Evolutionary conservation across 2,797 vertebrate genomes (phyloP), one percentile per base, ranked within the genome.

Genomic region (Lophius americanus): DNA sequence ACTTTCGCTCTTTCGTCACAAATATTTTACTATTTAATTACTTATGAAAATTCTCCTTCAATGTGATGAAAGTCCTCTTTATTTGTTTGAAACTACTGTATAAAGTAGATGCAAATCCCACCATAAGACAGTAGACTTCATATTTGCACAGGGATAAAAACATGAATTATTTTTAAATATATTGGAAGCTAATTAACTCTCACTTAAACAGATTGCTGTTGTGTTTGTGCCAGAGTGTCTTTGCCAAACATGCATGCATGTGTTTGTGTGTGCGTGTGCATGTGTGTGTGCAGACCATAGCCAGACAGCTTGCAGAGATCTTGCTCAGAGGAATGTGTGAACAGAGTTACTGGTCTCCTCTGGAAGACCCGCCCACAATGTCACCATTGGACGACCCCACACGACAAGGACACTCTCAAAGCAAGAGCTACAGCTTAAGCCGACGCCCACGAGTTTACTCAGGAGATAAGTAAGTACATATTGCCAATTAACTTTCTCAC

Each of bases 311-410:
- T 70, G 98, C 98, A 0, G 98, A 99, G 92, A 99, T 99, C 91
- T 86, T 99, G 79, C 87, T 99, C 76, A 91, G 97, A 85, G 98
- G 98, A 35, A 99, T 99, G 96, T 99, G 97, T 79, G 98, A 99
- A 69, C 97, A 99, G 91, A 99, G 98, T 88, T 99, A 99, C 63
- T 99, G 98, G 98, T 98, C 96, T 88, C 98, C 98, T 1, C 84
- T 99, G 87, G 96, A 99, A 79, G 96, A 98, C 46, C 96, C 97
- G 1, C 98, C 98, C 3, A 93, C 95, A 44, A 95, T 96, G 32
- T 99, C 97, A 0, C 97, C 98, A 6, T 88, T 99, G 66, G 96
- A 99, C 0, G 97, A 98, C 82, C 96, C 95, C 0, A 94, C 96
- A n/a, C 93, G 95, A 53, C 95, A 95, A 84, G 91, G 89, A 83